Evolutionary conservation across 2,888 invertebrate species (phyloP), one percentile per base, ranked within the genome.

Genomic region (Phania funesta): DNA sequence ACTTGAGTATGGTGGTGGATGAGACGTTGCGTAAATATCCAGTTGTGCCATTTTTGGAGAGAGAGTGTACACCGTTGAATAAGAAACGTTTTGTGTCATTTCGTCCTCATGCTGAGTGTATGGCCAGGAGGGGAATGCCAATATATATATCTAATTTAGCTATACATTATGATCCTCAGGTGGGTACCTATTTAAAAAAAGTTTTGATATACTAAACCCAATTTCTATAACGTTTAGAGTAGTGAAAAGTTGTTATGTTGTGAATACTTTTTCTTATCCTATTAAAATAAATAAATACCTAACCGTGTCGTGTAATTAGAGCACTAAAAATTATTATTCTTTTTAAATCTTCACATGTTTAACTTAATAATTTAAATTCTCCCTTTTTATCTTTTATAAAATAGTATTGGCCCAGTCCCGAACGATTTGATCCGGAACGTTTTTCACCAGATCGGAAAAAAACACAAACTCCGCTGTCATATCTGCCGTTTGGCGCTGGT

Each of bases 1-100:
- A 92, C 82, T 85, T 92, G 75, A 90, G 91, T 74, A 91, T 90
- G 91, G 91, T 92, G 1, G 87, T 90, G 20, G 87, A 88, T 74
- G 91, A 91, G 84, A 89, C 88, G 4, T 83, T 91, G 35, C 87
- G 91, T 50, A 85, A 88, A 73, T 91, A 91, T 86, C 91, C 91
- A 7, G 87, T 89, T 18, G 86, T 91, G 29, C 90, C 91, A 52
- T 87, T 91, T 58, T 83, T 91, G 52, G 91, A 90, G 62, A 88
- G 91, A 58, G 86, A 87, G 54, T 91, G 91, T 73, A 88, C 89
- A 5, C 87, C 89, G 16, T 79, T 88, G 38, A 87, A 88, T 65
- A 87, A 85, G 65, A 90, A 88, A 71, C 87, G 87, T 6, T 88
- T 87, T 83, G 90, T 87, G 71, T 88, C 91, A 2, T 78, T 91